Percentiles rank a stretch among this genome's conserved stretches.
Evolutionary conservation across 2,113 vertebrate species (phyloP).

Genomic region (Fulmarus glacialis): DNA sequence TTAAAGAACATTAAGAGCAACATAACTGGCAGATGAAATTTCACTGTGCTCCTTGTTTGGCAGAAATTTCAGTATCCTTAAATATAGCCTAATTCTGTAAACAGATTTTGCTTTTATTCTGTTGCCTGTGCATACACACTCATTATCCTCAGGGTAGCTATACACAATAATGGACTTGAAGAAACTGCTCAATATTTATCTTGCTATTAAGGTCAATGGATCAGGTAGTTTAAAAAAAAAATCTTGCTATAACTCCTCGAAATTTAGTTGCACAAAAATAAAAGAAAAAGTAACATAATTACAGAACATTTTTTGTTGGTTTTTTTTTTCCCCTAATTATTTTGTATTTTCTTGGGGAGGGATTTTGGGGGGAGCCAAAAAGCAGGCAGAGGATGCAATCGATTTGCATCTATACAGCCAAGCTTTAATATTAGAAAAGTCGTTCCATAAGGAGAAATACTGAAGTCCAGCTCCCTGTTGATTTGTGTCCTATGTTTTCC

Average conservation of each 20-base stretch:
- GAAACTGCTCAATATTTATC: not conserved
- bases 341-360: not conserved
- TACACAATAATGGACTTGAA: not conserved
- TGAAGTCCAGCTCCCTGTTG: not conserved
- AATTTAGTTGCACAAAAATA: not conserved
- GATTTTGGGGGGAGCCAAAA: not conserved
- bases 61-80: constrained; percentile 27
- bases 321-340: not conserved
- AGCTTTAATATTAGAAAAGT: not conserved
- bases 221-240: not conserved
- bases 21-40: constrained; percentile 37
- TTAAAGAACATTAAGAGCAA: constrained; percentile 46
- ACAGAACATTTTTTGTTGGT: not conserved
- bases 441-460: not conserved
- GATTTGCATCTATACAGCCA: not conserved
- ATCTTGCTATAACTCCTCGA: not conserved
- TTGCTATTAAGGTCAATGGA: not conserved
- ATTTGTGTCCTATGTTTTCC: not conserved
- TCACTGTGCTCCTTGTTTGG: not conserved
- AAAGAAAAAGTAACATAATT: not conserved
- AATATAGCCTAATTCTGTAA: not conserved
- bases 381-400: not conserved
- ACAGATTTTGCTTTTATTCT: not conserved
- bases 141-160: not conserved
- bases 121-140: not conserved